phyloP scores from a whole-genome alignment of 30 jellyfish, hydroid and myxozoan species.

The Hydractinia symbiolongicarpus region DNA sequence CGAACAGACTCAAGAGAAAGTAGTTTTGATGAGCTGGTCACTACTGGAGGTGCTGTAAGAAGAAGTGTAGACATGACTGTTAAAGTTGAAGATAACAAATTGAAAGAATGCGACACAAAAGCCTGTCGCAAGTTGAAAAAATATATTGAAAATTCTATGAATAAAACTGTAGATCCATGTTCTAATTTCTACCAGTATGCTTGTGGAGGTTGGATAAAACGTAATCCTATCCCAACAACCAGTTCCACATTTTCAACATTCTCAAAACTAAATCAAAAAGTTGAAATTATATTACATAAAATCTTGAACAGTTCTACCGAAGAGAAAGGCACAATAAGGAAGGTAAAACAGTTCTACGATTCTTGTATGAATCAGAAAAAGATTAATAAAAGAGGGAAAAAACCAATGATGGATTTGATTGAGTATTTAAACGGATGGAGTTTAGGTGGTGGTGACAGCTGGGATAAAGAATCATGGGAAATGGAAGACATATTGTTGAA shows the following conservation, averaged over 20 bases:
- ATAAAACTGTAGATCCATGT: conserved; percentile 68
- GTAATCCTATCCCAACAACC: conserved; percentile 87
- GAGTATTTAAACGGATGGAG: conserved; percentile 82
- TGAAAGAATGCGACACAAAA: conserved; percentile 48
- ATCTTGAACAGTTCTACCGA: conserved; percentile 45
- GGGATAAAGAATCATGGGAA: conserved; percentile 70
- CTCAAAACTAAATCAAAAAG: conserved; percentile 81
- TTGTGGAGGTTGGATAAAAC: conserved; percentile 95
- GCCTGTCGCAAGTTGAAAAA: conserved; percentile 55
- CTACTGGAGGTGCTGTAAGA: conserved; percentile 98
- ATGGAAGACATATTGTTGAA: conserved; percentile 38
- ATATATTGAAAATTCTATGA: conserved; percentile 64
- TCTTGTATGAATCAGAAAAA: conserved; percentile 74
- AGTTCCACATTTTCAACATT: conserved; percentile 94
- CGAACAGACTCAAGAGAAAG: conserved; percentile 74
- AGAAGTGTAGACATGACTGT: neutral
- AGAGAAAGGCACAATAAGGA: conserved; percentile 44
- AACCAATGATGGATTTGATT: conserved; percentile 73
- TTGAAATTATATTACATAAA: conserved; percentile 64
- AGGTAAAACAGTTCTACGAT: conserved; percentile 62
- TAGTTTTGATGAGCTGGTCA: conserved; percentile 74
- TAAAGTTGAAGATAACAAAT: neutral
- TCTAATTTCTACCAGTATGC: conserved; percentile 82
- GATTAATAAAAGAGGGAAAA: conserved; percentile 55
- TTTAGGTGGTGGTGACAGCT: conserved; percentile 45